Base-by-base conservation (phyloP, 1,140 invertebrate genomes). In the Lepidurus packardi region DNA sequence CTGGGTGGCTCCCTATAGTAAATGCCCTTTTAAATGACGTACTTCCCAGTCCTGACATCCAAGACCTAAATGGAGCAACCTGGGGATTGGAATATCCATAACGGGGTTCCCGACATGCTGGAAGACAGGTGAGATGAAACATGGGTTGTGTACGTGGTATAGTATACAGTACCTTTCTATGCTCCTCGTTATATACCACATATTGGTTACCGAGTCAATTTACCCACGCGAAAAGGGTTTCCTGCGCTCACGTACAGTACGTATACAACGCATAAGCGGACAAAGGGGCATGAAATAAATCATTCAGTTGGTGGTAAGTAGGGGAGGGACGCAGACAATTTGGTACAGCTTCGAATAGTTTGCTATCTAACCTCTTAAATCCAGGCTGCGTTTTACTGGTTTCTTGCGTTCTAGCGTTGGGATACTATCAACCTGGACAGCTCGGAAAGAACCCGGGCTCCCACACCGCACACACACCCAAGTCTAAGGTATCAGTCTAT, bases 401-500 rank as follows among this genome's bases (percentile, higher is more conserved):
- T 65, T 21, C 21, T 65, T 16, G 53, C 53, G 53, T 65, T 65
- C 53, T 13, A 7, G 53, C 16, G 16, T 7, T 21, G 9, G 13
- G 8, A 65, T 21, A n/a, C 8, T 65, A 65, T 16, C 53, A 21
- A 65, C 16, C 53, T 21, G 53, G 53, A n/a, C 10, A 65, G 53
- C 53, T 65, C 16, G 53, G 21, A 21, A 65, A 65, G 13, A 5
- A 21, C 6, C 53, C 16, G 16, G 16, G 9, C 13, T 65, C 53
- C 21, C 16, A 16, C 53, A 65, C 13, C 6, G 53, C 53, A 65
- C 13, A 13, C 53, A 65, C 21, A 34, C 13, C 53, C 21, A 65
- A 65, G 53, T 65, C 53, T 65, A 65, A n/a, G 53, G 53, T 65
- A 65, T n/a, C n/a, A n/a, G n/a, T n/a, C n/a, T n/a, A n/a, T 65